Base-by-base conservation (phyloP, 2,888 invertebrate genomes). In the Isotomurus palustris region DNA sequence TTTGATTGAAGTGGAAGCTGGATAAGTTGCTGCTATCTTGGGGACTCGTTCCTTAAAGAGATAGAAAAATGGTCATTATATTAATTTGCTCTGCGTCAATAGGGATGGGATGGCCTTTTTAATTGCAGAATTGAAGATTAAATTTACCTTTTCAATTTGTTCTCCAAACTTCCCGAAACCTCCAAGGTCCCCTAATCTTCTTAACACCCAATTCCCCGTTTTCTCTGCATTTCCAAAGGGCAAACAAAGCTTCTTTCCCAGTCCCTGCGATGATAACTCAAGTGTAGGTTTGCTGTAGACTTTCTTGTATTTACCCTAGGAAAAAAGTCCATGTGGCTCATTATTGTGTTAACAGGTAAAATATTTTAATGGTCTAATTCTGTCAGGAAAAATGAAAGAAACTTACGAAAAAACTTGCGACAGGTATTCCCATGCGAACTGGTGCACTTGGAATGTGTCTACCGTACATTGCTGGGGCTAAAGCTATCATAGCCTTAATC, bases 401-500 rank as follows among this genome's bases (percentile, higher is more conserved):
- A 43, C 43, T 6, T 24, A 43, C 43, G 21, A 43, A 14, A 4
- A 43, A 43, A 14, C 21, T 43, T 5, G 21, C 43, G 21, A 21
- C 43, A 4, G 43, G 43, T 19, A 43, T 14, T 14, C 43, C 22
- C 6, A 43, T 14, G 17, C 43, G 6, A 5, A 24, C 43, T 4
- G 19, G 25, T n/a, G n/a, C 28, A 47, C 28, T 47, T 27, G 28
- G 27, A 14, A 47, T 27, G 17, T 47, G 27, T 24, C 22, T 47
- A 4, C 28, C 27, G 24, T 47, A 47, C 12, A 47, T 28, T 4
- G 47, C 5, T n/a, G 47, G 47, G 14, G 47, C 47, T 4, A 47
- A 19, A 4, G 47, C 27, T n/a, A 47, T 29, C 47, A 47, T 47
- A 17, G 19, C 47, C n/a, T 47, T 27, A 17, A 47, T 47, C 21